Percentiles rank a stretch among this genome's conserved stretches.
phyloP scores from a whole-genome alignment of 1,140 invertebrate genomes.

The Drosophila funebris region DNA sequence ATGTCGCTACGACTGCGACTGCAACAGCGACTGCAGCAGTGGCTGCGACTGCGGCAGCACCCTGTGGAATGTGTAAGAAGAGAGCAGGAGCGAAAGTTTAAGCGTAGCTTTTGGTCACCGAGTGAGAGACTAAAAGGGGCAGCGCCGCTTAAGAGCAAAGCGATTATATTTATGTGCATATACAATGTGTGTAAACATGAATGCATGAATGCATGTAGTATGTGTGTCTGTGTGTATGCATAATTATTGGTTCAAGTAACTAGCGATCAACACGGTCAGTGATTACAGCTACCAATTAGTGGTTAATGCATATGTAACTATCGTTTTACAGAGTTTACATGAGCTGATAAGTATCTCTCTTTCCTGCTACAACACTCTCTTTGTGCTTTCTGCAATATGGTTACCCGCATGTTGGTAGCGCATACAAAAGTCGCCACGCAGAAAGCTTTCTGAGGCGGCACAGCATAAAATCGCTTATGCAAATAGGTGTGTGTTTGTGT shows the following conservation, averaged over 20 bases:
- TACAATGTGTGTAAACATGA: not conserved
- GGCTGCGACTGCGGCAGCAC: not conserved
- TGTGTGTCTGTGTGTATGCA: not conserved
- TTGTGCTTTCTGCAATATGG: not conserved
- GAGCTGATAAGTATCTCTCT: not conserved
- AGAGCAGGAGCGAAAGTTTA: slow-evolving; percentile 19
- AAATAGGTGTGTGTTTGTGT: slow-evolving; percentile 29
- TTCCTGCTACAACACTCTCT: not conserved
- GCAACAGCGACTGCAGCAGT: not conserved
- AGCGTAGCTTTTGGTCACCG: slow-evolving; percentile 24
- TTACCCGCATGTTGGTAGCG: slow-evolving; percentile 38
- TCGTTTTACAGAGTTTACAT: slow-evolving; percentile 12
- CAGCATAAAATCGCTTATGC: slow-evolving; percentile 74
- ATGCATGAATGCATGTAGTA: not conserved
- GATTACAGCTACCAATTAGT: slow-evolving; percentile 37
- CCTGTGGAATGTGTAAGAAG: not conserved
- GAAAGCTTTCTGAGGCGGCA: slow-evolving; percentile 41
- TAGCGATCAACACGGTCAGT: slow-evolving; percentile 32
- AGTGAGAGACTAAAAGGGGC: not conserved
- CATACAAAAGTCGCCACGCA: slow-evolving; percentile 41
- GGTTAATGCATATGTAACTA: slow-evolving; percentile 16
- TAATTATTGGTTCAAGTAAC: slow-evolving; percentile 30
- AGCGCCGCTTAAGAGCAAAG: slow-evolving; percentile 20
- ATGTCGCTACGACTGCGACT: not conserved
- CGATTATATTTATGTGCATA: slow-evolving; percentile 25